Base-by-base conservation (phyloP, 2,113 vertebrate genomes). In the Calyptomena viridis region DNA sequence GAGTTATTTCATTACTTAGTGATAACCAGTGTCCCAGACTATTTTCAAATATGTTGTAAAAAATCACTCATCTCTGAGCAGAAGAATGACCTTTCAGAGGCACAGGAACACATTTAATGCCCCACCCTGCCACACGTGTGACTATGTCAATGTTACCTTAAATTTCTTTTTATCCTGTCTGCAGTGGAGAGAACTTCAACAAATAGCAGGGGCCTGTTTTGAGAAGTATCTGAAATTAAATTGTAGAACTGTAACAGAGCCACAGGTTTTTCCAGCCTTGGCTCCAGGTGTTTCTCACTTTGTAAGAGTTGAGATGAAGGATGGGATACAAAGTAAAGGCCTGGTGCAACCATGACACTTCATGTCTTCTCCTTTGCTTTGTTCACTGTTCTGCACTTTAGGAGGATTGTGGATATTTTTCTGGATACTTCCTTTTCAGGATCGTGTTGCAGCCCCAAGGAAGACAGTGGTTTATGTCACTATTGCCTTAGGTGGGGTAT, bases 1-100 rank as follows among this genome's bases (percentile, higher is more conserved):
- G 33, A 89, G 76, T 94, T 93, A 74, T 66, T 89, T 89, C 49
- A 63, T 81, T 93, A 77, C 90, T 81, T 71, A 59, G 39, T 72
- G 39, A 92, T 47, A 89, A 78, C 47, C 69, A 46, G 17, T 14
- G 23, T 81, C 69, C 78, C 39, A 74, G 39, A 52, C 56, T 84
- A 21, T 71, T 92, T 94, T 88, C 64, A 92, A 64, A 22, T 63
- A 49, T 2, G 22, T 37, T 88, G 31, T 47, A 64, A 86, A 82
- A 60, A 83, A 44, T 28, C 49, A 17, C 39, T 94, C 35, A 7
- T 24, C 11, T 58, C 17, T 20, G 47, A 59, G 52, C 2, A 0
- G 60, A 84, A 55, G 80, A 63, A 33, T 33, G 56, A 92, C 87
- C 81, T 96, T 93, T 92, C 55, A 94, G 92, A 59, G 12, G 30